Percentiles rank a stretch among this genome's conserved stretches.
phyloP scores from a whole-genome alignment of 2,113 vertebrate species.

The Sturnus vulgaris region DNA sequence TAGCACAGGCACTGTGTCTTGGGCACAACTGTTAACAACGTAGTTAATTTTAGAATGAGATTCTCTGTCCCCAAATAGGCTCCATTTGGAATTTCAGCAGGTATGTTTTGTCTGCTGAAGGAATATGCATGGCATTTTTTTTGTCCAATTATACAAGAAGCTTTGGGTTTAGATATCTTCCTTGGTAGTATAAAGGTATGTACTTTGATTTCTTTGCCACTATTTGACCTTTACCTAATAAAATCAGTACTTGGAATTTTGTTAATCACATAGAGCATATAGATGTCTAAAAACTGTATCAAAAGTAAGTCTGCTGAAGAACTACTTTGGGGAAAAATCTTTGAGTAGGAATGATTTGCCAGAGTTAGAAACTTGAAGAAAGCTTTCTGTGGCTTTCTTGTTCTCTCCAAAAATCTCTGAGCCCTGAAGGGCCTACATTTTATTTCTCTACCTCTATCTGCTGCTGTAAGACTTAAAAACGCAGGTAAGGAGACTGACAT shows the following conservation, averaged over 20 bases:
- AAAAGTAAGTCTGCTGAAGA: neutral
- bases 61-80: neutral
- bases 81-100: neutral
- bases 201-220: neutral
- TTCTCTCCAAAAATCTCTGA: neutral
- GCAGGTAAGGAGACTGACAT: neutral
- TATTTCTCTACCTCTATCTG: neutral
- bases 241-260: neutral
- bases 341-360: neutral
- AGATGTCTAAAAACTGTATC: neutral
- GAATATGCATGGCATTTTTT: neutral
- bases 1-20: neutral
- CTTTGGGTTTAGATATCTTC: neutral
- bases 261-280: neutral
- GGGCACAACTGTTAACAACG: neutral
- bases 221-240: neutral
- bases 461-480: neutral
- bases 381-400: neutral
- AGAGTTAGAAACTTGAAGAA: neutral
- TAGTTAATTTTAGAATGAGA: neutral
- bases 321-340: neutral
- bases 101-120: neutral
- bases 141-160: neutral
- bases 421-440: neutral
- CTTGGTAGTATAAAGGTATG: neutral